Evolutionary conservation across 2,888 invertebrate genomes (phyloP), one percentile per base, ranked within the genome.

Genomic region (Hirtodrosophila cameraria): DNA sequence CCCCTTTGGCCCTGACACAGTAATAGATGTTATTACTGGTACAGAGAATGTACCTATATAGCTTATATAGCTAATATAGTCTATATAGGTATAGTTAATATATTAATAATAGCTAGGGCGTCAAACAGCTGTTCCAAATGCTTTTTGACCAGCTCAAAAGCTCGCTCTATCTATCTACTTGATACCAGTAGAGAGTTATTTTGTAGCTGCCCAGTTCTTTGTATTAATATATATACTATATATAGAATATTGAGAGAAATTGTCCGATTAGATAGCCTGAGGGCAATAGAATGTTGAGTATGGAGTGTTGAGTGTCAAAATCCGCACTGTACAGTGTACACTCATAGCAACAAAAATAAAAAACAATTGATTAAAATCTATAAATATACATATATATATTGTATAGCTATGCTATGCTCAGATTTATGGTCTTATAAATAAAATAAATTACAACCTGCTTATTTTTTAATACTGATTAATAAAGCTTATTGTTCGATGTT

Each of bases 401-500:
- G 46, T 18, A 23, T 23, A 23, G 8, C 8, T 23, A 6, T 7
- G 8, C 63, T 68, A 65, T 59, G 53, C 18, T 62, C 35, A 50
- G 48, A 64, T 63, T 69, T 82, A 68, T 69, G 39, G 53, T 39
- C 66, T 75, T 86, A 83, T 79, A 70, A 80, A 80, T 86, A 86
- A 62, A 83, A 83, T 81, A 86, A 81, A 68, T 80, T 79, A 81
- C 76, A 80, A 42, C 64, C 76, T 69, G 61, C 67, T 83, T 86
- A 75, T 50, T 33, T 20, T 43, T 73, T 86, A 81, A 81, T 81
- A 81, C 86, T 86, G 86, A 86, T 83, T 63, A 83, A 73, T 57
- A 55, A 30, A 61, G 58, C 45, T 35, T 78, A 59, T 81, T 72
- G 31, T 52, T 59, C 30, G 30, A 25, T 15, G 27, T 35, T 31